Evolutionary conservation across 2,113 vertebrate species (phyloP).

Genomic region (Copsychus sechellarum): DNA sequence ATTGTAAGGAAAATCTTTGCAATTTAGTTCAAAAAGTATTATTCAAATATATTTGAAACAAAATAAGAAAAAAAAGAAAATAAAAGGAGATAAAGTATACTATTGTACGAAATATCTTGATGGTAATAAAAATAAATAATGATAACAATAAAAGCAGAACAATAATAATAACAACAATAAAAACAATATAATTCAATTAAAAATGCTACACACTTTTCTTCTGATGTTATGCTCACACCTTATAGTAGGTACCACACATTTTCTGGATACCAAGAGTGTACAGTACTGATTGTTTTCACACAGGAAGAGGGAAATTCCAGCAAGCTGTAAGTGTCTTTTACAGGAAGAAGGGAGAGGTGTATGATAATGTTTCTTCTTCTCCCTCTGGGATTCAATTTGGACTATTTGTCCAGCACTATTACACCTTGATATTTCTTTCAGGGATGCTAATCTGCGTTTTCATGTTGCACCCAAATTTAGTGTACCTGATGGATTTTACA

Average conservation of each 20-base stretch:
- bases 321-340: neutral
- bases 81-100: neutral
- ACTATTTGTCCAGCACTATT: neutral
- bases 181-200: neutral
- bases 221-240: neutral
- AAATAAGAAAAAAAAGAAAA: neutral
- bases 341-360: neutral
- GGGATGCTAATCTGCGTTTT: neutral
- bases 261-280: neutral
- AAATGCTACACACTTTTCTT: neutral
- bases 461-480: neutral
- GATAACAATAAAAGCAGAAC: neutral
- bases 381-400: neutral
- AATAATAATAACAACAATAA: neutral
- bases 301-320: neutral
- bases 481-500: neutral
- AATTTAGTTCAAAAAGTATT: neutral
- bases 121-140: neutral
- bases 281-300: accelerated
- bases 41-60: neutral
- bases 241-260: neutral
- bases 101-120: neutral
- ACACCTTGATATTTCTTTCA: neutral
- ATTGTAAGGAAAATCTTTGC: neutral
- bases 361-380: neutral